Evolutionary conservation across 2,113 vertebrate species (phyloP).

Genomic region (Hyla sarda): DNA sequence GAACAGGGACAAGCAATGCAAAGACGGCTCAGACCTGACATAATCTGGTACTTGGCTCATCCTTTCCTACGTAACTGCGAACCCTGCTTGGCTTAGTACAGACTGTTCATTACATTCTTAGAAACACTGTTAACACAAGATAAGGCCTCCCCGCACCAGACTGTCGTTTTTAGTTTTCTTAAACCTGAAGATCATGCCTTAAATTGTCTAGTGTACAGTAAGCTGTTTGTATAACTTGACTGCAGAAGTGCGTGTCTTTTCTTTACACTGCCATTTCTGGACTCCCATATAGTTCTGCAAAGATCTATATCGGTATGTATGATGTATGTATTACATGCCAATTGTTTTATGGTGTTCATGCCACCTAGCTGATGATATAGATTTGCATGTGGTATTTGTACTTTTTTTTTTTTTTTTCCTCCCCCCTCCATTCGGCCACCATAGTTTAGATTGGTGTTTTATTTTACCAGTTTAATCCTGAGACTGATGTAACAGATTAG

Average conservation of each 20-base stretch:
- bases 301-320: neutral
- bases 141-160: neutral
- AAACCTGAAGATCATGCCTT: neutral
- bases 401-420: too few species aligned
- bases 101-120: neutral
- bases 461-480: too few species aligned
- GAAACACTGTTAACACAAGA: neutral
- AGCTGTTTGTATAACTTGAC: neutral
- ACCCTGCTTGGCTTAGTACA: slow-evolving; percentile 14
- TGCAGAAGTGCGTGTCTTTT: neutral
- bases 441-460: too few species aligned
- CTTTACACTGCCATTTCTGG: neutral
- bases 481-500: too few species aligned
- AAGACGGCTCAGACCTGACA: slow-evolving; percentile 52
- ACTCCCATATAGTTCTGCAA: neutral
- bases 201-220: neutral
- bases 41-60: slow-evolving; percentile 53
- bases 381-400: too few species aligned
- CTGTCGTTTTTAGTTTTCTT: neutral
- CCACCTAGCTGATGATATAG: too few species aligned
- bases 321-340: neutral
- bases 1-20: slow-evolving; percentile 20
- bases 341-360: too few species aligned
- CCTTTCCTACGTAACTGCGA: slow-evolving; percentile 15
- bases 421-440: too few species aligned